Conservation (phyloP, 2,888 invertebrate genomes). For the Epistrophe grossulariae region DNA sequence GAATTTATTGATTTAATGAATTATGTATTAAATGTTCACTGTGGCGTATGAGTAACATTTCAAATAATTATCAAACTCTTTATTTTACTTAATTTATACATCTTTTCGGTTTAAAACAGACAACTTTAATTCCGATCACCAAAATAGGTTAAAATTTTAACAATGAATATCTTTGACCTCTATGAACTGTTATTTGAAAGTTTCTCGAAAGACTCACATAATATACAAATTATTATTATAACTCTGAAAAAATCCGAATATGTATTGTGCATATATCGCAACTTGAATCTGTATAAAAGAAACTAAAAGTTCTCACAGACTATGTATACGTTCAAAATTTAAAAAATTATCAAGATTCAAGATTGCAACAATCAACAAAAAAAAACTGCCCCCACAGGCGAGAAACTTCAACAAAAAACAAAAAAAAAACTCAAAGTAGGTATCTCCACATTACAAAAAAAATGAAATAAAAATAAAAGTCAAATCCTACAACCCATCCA, state of each 20-base stretch:
- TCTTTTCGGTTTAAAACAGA: too few species aligned
- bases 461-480: neutral
- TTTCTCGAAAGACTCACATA: neutral
- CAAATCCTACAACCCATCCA: conserved; percentile 11
- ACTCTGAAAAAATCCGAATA: neutral
- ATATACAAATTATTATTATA: neutral
- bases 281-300: neutral
- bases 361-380: conserved; percentile 25
- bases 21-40: neutral
- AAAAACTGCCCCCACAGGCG: conserved; percentile 6
- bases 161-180: neutral
- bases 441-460: neutral
- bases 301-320: conserved; percentile 17
- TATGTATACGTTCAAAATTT: neutral
- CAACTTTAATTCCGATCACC: neutral
- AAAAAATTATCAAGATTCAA: conserved; percentile 13
- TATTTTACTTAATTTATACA: too few species aligned
- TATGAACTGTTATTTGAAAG: neutral
- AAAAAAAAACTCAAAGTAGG: neutral
- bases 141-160: neutral
- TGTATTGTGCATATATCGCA: neutral
- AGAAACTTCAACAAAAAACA: conserved; percentile 2
- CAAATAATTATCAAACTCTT: too few species aligned
- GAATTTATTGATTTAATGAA: too few species aligned
- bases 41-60: conserved; percentile 1